Conservation (phyloP, 2,797 vertebrate species). For the Anolis apletophallus region DNA sequence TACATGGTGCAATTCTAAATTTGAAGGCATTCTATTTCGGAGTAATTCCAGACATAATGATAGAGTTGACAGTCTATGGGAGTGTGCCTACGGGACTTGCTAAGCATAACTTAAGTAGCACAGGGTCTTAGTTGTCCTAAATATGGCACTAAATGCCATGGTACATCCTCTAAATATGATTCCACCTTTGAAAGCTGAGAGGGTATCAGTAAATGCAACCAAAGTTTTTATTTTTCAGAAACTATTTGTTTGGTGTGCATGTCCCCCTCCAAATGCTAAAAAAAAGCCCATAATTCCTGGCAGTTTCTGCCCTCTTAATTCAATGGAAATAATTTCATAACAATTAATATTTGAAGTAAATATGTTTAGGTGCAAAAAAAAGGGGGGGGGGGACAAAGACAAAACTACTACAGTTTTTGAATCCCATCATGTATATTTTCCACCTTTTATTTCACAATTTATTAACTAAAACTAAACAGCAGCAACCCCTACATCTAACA, state of each 20-base stretch:
- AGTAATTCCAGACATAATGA: no score
- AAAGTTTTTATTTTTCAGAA: no score
- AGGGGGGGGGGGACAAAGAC: background rate
- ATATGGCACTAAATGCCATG: no score
- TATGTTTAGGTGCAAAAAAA: constrained; percentile 1
- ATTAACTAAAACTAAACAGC: constrained; percentile 32
- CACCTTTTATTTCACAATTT: constrained; percentile 11
- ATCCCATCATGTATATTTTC: constrained; percentile 6
- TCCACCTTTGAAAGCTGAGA: background rate
- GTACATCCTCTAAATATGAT: background rate
- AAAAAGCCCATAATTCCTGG: no score
- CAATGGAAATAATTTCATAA: background rate
- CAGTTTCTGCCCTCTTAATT: background rate
- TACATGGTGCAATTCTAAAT: no score
- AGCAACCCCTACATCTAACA: background rate
- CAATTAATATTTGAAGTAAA: background rate
- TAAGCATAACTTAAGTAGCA: no score
- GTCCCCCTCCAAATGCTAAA: no score
- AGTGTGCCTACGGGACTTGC: no score
- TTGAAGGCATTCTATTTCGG: no score
- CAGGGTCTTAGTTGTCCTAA: no score
- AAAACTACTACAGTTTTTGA: constrained; percentile 10
- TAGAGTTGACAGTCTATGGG: no score
- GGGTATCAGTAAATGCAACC: background rate
- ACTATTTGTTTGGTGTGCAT: no score